Conservation (phyloP, 2,113 vertebrate genomes). For the Scomber scombrus region DNA sequence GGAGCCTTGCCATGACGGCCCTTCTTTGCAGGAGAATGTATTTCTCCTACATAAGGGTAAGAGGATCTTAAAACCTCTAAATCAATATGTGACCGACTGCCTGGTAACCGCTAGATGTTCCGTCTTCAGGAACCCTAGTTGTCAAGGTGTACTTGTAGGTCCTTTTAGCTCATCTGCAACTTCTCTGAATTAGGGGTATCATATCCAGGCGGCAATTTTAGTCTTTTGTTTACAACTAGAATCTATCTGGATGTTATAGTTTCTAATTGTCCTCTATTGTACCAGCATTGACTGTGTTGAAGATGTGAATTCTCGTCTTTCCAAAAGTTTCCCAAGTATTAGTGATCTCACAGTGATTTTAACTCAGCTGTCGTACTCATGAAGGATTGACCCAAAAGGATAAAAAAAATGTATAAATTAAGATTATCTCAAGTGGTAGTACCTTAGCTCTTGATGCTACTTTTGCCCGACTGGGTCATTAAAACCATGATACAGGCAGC, state of each 20-base stretch:
- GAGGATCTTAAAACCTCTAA: conserved; percentile 48
- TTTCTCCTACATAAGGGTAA: conserved; percentile 52
- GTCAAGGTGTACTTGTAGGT: conserved; percentile 30
- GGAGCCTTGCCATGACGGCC: neutral
- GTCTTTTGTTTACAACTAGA: no score
- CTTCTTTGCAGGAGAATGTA: conserved; percentile 22
- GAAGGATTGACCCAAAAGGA: neutral
- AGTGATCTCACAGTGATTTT: conserved; percentile 54
- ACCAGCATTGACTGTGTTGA: neutral
- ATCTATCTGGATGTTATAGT: neutral
- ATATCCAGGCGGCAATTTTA: no score
- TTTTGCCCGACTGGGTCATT: neutral
- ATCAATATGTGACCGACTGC: conserved; percentile 51
- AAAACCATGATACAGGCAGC: conserved; percentile 27
- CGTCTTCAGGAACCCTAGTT: conserved; percentile 20
- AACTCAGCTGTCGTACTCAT: conserved; percentile 3
- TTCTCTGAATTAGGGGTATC: neutral
- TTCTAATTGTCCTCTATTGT: neutral
- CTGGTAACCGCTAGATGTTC: conserved; percentile 6
- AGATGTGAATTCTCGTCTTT: neutral
- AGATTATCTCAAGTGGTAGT: neutral
- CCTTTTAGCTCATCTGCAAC: neutral
- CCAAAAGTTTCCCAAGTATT: neutral
- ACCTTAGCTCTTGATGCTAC: neutral
- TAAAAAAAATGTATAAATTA: neutral